Percentiles rank a stretch among this genome's conserved stretches.
These are phyloP conservation scores for Loriculus beryllinus DNA, from an alignment of 2,797 vertebrate species.

Conservation along the genomic window DNA sequence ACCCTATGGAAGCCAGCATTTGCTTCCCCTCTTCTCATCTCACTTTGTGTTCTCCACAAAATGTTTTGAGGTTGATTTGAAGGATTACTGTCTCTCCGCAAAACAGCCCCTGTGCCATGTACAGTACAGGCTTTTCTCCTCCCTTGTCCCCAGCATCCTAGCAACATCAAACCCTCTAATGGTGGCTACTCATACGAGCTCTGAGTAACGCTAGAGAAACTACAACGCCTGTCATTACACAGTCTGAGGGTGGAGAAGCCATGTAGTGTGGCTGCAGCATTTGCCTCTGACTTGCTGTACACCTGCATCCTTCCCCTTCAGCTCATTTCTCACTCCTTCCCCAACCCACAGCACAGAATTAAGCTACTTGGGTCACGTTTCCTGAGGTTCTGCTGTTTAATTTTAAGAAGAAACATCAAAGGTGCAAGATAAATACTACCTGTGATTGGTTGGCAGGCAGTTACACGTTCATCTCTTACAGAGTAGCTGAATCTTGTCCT, in stretches of 20 bases:
- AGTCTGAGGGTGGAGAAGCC: not conserved
- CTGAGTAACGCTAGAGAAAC: not conserved
- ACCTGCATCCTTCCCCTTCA: not conserved
- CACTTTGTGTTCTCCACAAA: not conserved
- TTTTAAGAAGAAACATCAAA: not conserved
- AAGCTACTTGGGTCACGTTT: not conserved
- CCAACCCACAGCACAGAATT: not conserved
- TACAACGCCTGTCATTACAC: rapidly evolving
- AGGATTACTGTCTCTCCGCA: not conserved
- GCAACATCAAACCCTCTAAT: not conserved
- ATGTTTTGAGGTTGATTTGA: not conserved
- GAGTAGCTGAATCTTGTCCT: not conserved
- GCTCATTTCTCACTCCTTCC: not conserved
- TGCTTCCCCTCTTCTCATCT: not conserved
- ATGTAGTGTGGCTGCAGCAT: rapidly evolving
- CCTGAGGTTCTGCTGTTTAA: not conserved
- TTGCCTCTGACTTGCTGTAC: not conserved
- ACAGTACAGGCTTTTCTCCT: not conserved
- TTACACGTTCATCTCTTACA: not conserved
- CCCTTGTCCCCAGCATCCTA: too few species aligned
- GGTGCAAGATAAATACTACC: not conserved
- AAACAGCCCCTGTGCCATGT: not conserved
- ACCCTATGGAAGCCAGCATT: not conserved
- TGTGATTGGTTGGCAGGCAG: not conserved
- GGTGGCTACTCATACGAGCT: rapidly evolving